Conservation (phyloP, 2,888 invertebrate species). For the Oxytorus armatus region DNA sequence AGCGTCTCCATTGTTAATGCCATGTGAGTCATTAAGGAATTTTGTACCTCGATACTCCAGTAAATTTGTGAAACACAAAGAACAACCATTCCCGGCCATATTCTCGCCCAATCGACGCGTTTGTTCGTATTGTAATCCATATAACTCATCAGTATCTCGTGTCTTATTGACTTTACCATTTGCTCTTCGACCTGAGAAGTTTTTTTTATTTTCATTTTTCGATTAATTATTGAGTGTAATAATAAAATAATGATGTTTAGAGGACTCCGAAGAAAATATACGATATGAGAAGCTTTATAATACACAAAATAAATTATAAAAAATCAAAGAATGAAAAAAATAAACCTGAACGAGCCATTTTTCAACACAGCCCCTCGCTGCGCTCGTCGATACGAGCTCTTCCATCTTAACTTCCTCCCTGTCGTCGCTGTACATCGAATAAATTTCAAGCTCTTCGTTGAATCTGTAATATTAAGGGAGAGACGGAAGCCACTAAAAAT, state of each 20-base stretch:
- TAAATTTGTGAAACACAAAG: slow-evolving; percentile 92
- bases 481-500: not conserved
- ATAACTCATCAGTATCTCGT: slow-evolving; percentile 89
- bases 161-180: slow-evolving; percentile 90
- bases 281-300: too few relatives aligned
- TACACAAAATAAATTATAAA: not conserved
- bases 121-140: slow-evolving; percentile 87
- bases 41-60: slow-evolving; percentile 93
- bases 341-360: slow-evolving; percentile 90
- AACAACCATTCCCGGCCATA: slow-evolving; percentile 94
- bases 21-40: slow-evolving; percentile 87
- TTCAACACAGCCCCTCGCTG: slow-evolving; percentile 93
- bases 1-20: slow-evolving; percentile 86
- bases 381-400: slow-evolving; percentile 88
- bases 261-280: not conserved
- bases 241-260: not conserved
- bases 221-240: not conserved
- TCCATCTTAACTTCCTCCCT: slow-evolving; percentile 89
- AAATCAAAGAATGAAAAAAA: not conserved
- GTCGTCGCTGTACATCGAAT: slow-evolving; percentile 91
- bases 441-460: slow-evolving; percentile 90
- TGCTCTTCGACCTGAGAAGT: slow-evolving; percentile 90
- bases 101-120: slow-evolving; percentile 89
- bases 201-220: not conserved
- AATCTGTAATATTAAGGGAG: slow-evolving; percentile 84